These are phyloP conservation scores for Collichthys lucidus DNA, from an alignment of 2,113 vertebrate species.

Conservation along the genomic window DNA sequence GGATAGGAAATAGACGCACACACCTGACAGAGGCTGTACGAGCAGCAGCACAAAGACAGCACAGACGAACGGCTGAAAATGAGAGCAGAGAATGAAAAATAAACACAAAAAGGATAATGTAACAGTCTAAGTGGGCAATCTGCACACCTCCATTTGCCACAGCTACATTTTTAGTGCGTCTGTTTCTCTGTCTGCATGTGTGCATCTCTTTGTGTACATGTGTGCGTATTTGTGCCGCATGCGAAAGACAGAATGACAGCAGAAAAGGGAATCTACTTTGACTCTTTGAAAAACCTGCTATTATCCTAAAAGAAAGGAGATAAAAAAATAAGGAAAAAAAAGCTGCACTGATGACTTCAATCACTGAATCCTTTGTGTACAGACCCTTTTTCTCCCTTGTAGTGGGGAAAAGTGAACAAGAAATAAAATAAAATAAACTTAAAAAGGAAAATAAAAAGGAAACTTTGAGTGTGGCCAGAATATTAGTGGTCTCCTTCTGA, in stretches of 20 bases:
- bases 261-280: slow-evolving; percentile 31
- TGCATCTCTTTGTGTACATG: slow-evolving; percentile 4
- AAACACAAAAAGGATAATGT: slow-evolving; percentile 65
- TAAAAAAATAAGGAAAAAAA: slow-evolving; percentile 33
- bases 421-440: not conserved
- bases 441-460: not conserved
- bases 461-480: slow-evolving; percentile 7
- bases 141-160: slow-evolving; percentile 61
- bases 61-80: slow-evolving; percentile 47
- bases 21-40: slow-evolving; percentile 62
- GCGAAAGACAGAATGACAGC: slow-evolving; percentile 27
- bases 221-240: slow-evolving; percentile 43
- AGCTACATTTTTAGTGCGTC: slow-evolving; percentile 45
- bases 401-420: slow-evolving; percentile 8
- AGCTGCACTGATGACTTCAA: slow-evolving; percentile 32
- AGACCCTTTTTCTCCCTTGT: not conserved
- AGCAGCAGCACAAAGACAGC: slow-evolving; percentile 53
- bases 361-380: slow-evolving; percentile 18
- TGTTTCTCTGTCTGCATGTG: slow-evolving; percentile 11
- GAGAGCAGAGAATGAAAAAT: slow-evolving; percentile 63
- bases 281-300: slow-evolving; percentile 50
- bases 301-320: slow-evolving; percentile 27
- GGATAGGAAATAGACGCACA: slow-evolving; percentile 69
- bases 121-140: slow-evolving; percentile 72
- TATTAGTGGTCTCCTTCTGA: not conserved